phyloP scores from a whole-genome alignment of 1,140 invertebrate genomes.

The Lepeophtheirus salmonis region DNA sequence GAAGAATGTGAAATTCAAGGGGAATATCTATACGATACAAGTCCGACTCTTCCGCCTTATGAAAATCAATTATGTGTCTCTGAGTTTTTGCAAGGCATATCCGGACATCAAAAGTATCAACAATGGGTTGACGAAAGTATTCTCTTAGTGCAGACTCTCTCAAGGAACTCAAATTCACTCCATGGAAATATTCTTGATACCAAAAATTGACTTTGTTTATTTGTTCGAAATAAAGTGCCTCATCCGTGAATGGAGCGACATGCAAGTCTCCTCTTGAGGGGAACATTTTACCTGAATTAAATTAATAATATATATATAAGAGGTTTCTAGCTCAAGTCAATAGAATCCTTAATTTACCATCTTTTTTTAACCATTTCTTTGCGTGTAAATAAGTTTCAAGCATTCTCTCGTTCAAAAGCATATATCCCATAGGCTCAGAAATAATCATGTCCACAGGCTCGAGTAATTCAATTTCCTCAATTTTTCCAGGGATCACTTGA shows the following conservation, averaged over 20 bases:
- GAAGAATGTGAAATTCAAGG: constrained; percentile 72
- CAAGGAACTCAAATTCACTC: constrained; percentile 77
- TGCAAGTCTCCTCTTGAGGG: constrained; percentile 87
- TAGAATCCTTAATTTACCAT: constrained; percentile 37
- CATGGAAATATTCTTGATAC: constrained; percentile 93
- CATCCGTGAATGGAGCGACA: constrained; percentile 95
- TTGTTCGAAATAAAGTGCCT: constrained; percentile 93
- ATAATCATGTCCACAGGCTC: constrained; percentile 93
- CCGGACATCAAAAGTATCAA: constrained; percentile 95
- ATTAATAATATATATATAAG: constrained; percentile 1
- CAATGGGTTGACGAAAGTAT: constrained; percentile 95
- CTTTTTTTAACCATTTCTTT: constrained; percentile 87
- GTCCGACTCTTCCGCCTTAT: constrained; percentile 76
- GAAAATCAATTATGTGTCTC: constrained; percentile 86
- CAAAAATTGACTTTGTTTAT: constrained; percentile 52
- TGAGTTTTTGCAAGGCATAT: constrained; percentile 91
- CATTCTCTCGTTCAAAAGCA: constrained; percentile 99
- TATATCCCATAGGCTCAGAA: constrained; percentile 98
- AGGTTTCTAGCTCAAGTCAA: not conserved
- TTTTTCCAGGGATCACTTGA: constrained; percentile 85
- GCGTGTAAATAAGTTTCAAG: constrained; percentile 95
- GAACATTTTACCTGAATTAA: constrained; percentile 57
- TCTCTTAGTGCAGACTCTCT: constrained; percentile 83
- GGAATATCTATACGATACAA: constrained; percentile 89
- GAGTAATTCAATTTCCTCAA: constrained; percentile 89